Conservation (phyloP, 2,888 invertebrate genomes). For the Myathropa florea region DNA sequence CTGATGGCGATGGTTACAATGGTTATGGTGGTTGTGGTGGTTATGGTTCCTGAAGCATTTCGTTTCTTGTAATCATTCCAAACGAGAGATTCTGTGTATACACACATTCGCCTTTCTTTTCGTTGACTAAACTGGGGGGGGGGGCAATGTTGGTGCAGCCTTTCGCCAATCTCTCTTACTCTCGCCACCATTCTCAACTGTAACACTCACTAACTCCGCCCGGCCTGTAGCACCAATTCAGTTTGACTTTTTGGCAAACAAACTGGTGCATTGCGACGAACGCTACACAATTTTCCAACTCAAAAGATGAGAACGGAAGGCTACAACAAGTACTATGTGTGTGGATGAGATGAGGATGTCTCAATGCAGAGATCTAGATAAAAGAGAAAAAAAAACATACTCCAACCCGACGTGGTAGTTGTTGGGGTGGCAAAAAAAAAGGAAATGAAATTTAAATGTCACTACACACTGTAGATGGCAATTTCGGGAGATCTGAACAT, state of each 20-base stretch:
- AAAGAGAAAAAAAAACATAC: constrained; percentile 13
- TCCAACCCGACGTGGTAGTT: no score
- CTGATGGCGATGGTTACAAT: neutral
- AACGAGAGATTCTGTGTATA: constrained; percentile 47
- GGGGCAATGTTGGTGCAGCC: constrained; percentile 47
- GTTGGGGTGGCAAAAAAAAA: neutral
- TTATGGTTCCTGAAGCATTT: constrained; percentile 64
- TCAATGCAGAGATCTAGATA: constrained; percentile 45
- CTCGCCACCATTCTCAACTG: neutral
- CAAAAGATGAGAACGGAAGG: constrained; percentile 54
- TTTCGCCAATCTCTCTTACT: neutral
- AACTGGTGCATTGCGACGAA: constrained; percentile 71
- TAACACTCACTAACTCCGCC: neutral
- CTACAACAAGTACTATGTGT: constrained; percentile 4
- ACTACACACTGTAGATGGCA: constrained; percentile 56
- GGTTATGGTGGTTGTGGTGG: constrained; percentile 11
- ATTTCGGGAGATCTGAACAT: constrained; percentile 24
- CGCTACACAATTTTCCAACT: constrained; percentile 66
- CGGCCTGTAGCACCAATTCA: constrained; percentile 17
- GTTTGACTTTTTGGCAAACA: constrained; percentile 69
- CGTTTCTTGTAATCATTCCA: constrained; percentile 70
- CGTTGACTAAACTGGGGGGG: constrained; percentile 60
- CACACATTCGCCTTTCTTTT: constrained; percentile 51
- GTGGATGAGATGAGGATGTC: constrained; percentile 3
- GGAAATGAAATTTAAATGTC: constrained; percentile 54